These are phyloP conservation scores for Aselliscus stoliczkanus DNA, from an alignment of 2,797 vertebrate genomes.

Conservation along the genomic window DNA sequence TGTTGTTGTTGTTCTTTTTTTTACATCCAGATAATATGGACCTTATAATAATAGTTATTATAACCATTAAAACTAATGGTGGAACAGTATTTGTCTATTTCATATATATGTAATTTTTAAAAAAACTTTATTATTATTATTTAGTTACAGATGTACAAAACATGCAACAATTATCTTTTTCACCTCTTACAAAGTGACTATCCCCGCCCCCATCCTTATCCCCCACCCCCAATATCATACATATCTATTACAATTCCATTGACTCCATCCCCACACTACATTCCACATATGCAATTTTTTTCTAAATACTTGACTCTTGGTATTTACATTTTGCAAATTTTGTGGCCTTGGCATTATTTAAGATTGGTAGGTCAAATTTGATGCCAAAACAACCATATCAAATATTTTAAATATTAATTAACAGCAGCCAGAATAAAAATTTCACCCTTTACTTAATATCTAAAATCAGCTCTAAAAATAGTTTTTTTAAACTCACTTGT, in stretches of 20 bases:
- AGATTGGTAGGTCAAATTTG: background rate
- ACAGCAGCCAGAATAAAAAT: background rate
- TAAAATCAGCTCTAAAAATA: background rate
- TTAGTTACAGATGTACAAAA: no score
- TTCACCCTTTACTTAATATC: background rate
- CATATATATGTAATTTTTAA: background rate
- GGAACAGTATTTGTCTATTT: background rate
- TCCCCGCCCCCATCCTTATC: no score
- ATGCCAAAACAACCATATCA: background rate
- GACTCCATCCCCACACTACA: no score
- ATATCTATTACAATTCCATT: no score
- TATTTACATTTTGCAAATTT: background rate
- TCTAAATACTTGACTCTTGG: background rate
- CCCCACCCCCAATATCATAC: no score
- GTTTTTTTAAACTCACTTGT: background rate
- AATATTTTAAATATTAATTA: conserved; percentile 30
- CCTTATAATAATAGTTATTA: background rate
- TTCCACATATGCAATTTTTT: background rate
- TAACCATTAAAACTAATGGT: background rate
- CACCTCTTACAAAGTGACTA: no score
- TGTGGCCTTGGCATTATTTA: background rate
- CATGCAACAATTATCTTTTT: no score
- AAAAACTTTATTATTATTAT: no score
- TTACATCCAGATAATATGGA: background rate
- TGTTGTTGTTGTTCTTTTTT: background rate